Conservation (phyloP, 2,888 invertebrate species). For the Drosophila meridionalis region DNA sequence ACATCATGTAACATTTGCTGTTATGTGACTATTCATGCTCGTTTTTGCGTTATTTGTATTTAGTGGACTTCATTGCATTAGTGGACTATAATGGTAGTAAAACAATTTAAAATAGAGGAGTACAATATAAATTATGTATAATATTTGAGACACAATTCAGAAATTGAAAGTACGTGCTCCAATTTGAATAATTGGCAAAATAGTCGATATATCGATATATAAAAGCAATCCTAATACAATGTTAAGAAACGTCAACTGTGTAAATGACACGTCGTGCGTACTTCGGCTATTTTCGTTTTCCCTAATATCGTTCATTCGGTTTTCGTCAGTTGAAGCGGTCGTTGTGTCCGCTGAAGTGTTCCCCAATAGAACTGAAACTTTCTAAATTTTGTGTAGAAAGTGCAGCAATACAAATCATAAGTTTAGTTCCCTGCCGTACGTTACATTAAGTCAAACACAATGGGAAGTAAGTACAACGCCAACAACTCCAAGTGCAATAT, state of each 20-base stretch:
- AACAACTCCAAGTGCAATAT: constrained; percentile 25
- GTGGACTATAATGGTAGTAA: neutral
- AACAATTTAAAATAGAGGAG: neutral
- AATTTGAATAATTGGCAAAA: neutral
- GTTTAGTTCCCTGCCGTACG: constrained; percentile 41
- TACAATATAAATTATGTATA: neutral
- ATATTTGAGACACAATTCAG: no score
- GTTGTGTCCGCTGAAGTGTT: constrained; percentile 26
- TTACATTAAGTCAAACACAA: constrained; percentile 66
- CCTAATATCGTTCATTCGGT: constrained; percentile 61
- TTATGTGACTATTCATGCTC: neutral
- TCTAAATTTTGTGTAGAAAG: constrained; percentile 70
- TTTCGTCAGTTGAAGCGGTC: constrained; percentile 56
- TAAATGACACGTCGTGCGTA: constrained; percentile 54
- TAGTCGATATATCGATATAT: constrained; percentile 13
- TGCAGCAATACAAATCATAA: constrained; percentile 39
- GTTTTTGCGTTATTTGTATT: neutral
- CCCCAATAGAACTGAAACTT: constrained; percentile 51
- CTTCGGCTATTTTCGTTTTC: constrained; percentile 42
- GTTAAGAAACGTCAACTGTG: constrained; percentile 17
- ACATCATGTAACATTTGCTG: neutral
- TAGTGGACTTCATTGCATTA: neutral
- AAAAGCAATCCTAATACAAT: constrained; percentile 17
- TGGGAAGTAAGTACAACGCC: constrained; percentile 82
- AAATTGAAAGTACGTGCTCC: neutral